phyloP scores from a whole-genome alignment of 2,797 vertebrate genomes.

The Gymnothorax reevesii region DNA sequence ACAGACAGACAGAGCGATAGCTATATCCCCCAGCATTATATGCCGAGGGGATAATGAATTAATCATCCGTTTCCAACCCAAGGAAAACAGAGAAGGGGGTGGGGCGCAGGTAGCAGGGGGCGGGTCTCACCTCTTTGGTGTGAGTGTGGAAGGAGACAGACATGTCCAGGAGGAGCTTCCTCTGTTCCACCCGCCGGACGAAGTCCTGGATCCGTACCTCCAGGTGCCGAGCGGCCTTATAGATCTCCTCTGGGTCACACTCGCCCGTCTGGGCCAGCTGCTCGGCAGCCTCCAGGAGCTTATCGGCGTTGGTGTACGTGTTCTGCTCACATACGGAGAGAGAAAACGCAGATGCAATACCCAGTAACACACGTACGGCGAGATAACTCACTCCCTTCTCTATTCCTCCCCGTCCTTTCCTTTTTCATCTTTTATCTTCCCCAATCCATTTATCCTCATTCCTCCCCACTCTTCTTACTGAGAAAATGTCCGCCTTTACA shows the following conservation, averaged over 20 bases:
- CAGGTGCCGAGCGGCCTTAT: slow-evolving; percentile 94
- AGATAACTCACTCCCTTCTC: background rate
- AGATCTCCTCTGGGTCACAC: slow-evolving; percentile 98
- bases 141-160: slow-evolving; percentile 98
- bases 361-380: slow-evolving; percentile 38
- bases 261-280: slow-evolving; percentile 97
- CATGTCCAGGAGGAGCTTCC: slow-evolving; percentile 97
- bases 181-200: slow-evolving; percentile 92
- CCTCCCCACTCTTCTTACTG: background rate
- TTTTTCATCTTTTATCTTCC: background rate
- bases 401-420: background rate
- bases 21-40: too few relatives aligned
- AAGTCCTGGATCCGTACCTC: slow-evolving; percentile 98
- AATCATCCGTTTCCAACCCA: too few relatives aligned
- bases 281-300: slow-evolving; percentile 95
- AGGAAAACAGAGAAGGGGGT: too few relatives aligned
- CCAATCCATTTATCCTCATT: background rate
- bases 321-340: slow-evolving; percentile 74
- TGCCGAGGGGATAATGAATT: too few relatives aligned
- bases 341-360: too few relatives aligned
- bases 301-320: slow-evolving; percentile 98
- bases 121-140: slow-evolving; percentile 86
- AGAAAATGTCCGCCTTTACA: too few relatives aligned
- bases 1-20: too few relatives aligned
- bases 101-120: background rate